Conservation (phyloP, 37 sponge, comb jelly and placozoan genomes). For the Mnemiopsis leidyi region DNA sequence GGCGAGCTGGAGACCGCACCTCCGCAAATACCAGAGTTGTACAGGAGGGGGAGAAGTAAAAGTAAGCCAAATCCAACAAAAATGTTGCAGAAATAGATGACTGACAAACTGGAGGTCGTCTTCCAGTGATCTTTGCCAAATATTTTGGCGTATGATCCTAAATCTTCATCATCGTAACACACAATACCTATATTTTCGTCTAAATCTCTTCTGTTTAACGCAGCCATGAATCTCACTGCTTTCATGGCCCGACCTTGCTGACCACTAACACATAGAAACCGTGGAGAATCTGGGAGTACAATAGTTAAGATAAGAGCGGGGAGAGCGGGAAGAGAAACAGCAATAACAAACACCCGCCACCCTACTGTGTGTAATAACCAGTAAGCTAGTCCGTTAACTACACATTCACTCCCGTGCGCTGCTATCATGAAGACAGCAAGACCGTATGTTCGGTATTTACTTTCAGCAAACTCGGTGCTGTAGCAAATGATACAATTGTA, state of each 20-base stretch:
- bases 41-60: neutral
- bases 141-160: neutral
- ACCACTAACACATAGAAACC: neutral
- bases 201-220: neutral
- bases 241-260: neutral
- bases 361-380: neutral
- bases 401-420: neutral
- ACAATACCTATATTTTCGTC: neutral
- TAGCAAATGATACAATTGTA: neutral
- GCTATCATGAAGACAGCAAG: neutral
- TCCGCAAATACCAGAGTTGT: conserved; percentile 1
- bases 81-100: neutral
- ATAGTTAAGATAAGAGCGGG: neutral
- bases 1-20: neutral
- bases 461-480: conserved; percentile 7
- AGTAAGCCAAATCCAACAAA: neutral
- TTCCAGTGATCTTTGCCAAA: neutral
- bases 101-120: neutral
- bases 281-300: conserved; percentile 39
- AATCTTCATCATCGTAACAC: neutral
- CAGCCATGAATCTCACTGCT: neutral
- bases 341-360: conserved; percentile 7
- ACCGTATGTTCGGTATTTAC: neutral
- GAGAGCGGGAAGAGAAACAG: neutral
- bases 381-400: neutral